Evolutionary conservation across 2,797 vertebrate species (phyloP), one percentile per base, ranked within the genome.

Genomic region (Cottoperca gobio): DNA sequence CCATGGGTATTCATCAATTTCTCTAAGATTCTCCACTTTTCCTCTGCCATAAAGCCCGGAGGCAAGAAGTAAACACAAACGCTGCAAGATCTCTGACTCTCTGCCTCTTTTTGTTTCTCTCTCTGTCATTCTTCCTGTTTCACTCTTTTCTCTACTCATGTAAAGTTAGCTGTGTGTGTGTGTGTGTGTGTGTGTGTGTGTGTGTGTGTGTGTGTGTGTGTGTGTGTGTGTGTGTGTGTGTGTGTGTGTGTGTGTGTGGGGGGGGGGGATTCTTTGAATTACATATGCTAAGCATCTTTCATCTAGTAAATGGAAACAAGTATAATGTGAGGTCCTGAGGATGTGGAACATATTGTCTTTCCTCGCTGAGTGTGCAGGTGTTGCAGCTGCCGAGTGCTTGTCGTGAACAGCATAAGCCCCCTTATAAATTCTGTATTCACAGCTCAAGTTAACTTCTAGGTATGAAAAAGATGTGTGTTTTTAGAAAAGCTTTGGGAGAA

Each of bases 1-100:
- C 73, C 68, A 81, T 79, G 80, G 87, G 79, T 88, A 86, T 85
- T 92, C 89, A 91, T 90, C 83, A 87, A 76, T 91, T 89, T 91
- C 83, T 79, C 78, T 64, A 76, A 86, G 81, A 89, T 83, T 82
- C 83, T 73, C 69, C 63, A 80, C 73, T 87, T 84, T 86, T 77
- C 61, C 60, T 78, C 73, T 79, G 71, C 77, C 70, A 70, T 82
- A 76, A 85, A 84, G 76, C 77, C 90, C 88, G 65, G 79, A 89
- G 89, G 92, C 88, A 79, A 78, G 65, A 76, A 71, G 70, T 68
- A 89, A 85, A 86, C 84, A 86, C 73, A 77, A 89, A 88, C 80
- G 89, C 83, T 74, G 45, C 55, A 69, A 85, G 79, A 87, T 79
- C 76, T 86, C 24, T 71, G 70, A 79, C 52, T 64, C 68, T 68